These are phyloP conservation scores for Hyaena hyaena DNA, from an alignment of 2,113 vertebrate genomes.

Conservation along the genomic window DNA sequence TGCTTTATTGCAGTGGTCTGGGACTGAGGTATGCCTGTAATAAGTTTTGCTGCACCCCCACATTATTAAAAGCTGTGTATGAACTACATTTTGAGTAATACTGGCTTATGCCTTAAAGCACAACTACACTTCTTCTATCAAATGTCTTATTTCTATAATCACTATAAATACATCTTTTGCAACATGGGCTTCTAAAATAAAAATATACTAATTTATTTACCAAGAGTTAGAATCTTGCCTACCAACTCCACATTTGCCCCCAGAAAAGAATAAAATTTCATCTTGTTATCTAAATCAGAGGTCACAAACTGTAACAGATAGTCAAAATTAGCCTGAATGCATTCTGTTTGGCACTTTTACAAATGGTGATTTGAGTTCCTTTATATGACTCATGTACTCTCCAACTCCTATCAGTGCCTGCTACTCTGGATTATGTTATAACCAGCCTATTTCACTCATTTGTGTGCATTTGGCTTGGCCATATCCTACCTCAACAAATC, in stretches of 20 bases:
- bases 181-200: background rate
- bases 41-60: background rate
- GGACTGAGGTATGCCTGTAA: background rate
- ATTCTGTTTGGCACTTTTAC: background rate
- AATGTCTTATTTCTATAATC: background rate
- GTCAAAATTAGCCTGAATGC: background rate
- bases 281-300: background rate
- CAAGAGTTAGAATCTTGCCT: background rate
- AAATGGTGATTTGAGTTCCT: background rate
- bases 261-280: background rate
- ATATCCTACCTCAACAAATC: background rate
- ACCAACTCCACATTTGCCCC: background rate
- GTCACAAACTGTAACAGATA: background rate
- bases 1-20: background rate
- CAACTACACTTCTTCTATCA: background rate
- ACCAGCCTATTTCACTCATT: background rate
- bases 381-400: background rate
- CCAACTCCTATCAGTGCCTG: background rate
- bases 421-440: background rate
- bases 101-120: background rate
- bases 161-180: background rate
- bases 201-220: slow-evolving; percentile 16
- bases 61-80: background rate
- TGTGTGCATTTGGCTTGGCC: background rate
- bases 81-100: background rate